A percentile compares a stretch with the other conserved stretches of the same genome.
Evolutionary conservation across 1,140 invertebrate species (phyloP).

Genomic region (Drosophila murphyi): DNA sequence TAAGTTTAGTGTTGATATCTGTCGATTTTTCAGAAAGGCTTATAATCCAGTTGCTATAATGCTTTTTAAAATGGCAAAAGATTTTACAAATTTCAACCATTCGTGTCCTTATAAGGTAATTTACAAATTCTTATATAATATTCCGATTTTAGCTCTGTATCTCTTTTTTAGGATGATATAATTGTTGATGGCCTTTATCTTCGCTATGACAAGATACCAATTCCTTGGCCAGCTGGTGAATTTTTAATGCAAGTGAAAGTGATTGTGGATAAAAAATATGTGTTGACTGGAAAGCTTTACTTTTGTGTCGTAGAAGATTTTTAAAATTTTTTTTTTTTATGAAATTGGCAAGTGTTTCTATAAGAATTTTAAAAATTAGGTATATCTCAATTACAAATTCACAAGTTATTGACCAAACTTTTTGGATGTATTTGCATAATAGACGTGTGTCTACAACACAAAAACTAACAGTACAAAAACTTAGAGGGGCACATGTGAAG

Average conservation of each 20-base stretch:
- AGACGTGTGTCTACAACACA: too few relatives aligned
- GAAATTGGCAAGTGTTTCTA: too few relatives aligned
- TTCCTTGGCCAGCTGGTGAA: not conserved
- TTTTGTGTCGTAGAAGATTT: not conserved
- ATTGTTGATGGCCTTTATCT: not conserved
- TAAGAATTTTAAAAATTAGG: too few relatives aligned
- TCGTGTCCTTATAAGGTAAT: slow-evolving; percentile 35
- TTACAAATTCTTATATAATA: too few relatives aligned
- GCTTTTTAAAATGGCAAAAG: slow-evolving; percentile 18
- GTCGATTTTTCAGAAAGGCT: not conserved
- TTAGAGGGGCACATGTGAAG: too few relatives aligned
- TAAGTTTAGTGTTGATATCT: slow-evolving; percentile 4
- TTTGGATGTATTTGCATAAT: slow-evolving; percentile 61
- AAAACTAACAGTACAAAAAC: too few relatives aligned
- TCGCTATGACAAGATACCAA: not conserved
- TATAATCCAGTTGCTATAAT: slow-evolving; percentile 19
- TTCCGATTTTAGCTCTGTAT: not conserved
- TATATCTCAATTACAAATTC: too few relatives aligned
- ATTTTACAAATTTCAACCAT: slow-evolving; percentile 45
- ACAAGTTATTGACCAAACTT: slow-evolving; percentile 69
- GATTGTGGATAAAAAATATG: not conserved
- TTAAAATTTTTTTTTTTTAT: not conserved
- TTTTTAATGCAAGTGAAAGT: not conserved
- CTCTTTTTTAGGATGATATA: not conserved
- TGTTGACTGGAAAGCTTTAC: too few relatives aligned